phyloP scores from a whole-genome alignment of 2,888 invertebrate genomes.

The Patella depressa region DNA sequence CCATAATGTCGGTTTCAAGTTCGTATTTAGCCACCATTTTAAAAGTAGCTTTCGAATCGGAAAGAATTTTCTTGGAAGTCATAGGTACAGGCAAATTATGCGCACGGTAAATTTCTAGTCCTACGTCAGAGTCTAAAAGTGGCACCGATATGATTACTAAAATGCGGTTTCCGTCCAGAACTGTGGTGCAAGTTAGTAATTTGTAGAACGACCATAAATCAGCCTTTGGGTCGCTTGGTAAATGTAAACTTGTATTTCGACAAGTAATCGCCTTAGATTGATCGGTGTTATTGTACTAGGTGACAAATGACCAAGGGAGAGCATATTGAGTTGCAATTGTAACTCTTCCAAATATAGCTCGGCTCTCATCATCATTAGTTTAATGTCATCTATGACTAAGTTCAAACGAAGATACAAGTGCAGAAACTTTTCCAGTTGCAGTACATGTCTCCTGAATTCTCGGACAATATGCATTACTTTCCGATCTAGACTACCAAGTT shows the following conservation, averaged over 20 bases:
- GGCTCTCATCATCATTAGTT: neutral
- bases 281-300: neutral
- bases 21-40: neutral
- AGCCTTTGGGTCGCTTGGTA: neutral
- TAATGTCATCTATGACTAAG: neutral
- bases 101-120: neutral
- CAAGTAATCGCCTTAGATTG: neutral
- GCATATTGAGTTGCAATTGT: neutral
- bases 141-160: neutral
- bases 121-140: neutral
- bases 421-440: neutral
- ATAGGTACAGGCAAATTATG: neutral
- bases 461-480: neutral
- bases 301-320: neutral
- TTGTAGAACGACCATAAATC: neutral
- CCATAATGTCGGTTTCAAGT: neutral
- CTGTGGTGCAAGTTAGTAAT: neutral
- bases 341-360: neutral
- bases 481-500: neutral
- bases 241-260: neutral
- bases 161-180: neutral
- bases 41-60: neutral
- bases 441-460: neutral
- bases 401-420: neutral
- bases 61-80: neutral